Evolutionary conservation across 2,888 invertebrate genomes (phyloP).

Genomic region (Myopa testacea): DNA sequence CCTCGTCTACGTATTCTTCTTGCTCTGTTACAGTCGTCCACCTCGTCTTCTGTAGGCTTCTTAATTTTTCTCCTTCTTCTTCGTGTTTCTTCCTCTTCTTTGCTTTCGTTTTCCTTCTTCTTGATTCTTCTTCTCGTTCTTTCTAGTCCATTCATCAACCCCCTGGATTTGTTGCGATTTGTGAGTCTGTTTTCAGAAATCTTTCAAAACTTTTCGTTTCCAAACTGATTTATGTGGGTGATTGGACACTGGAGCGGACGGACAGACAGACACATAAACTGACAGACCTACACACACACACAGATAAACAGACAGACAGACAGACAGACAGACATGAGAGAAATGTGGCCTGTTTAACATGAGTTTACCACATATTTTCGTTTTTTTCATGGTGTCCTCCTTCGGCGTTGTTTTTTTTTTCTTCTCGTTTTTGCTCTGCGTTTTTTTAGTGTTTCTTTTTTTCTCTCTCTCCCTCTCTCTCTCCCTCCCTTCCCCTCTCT

Average conservation of each 20-base stretch:
- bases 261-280: neutral
- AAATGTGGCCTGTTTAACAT: conserved; percentile 32
- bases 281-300: neutral
- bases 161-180: conserved; percentile 37
- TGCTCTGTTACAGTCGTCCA: neutral
- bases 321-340: neutral
- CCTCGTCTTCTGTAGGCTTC: neutral
- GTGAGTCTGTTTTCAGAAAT: conserved; percentile 33
- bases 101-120: conserved; percentile 20
- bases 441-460: too few species aligned
- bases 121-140: conserved; percentile 21
- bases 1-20: neutral
- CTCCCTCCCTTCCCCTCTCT: neutral
- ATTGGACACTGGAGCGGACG: neutral
- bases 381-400: neutral
- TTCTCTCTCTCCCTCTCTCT: neutral
- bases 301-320: neutral
- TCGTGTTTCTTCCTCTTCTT: neutral
- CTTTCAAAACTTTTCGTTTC: conserved; percentile 37
- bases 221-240: conserved; percentile 37
- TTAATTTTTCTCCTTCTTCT: neutral
- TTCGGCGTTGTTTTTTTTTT: neutral
- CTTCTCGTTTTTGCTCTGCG: conserved; percentile 2
- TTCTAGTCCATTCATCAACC: conserved; percentile 27
- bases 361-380: conserved; percentile 26